Evolutionary conservation across 1,140 invertebrate species (phyloP).

Genomic region (Fopius arisanus): DNA sequence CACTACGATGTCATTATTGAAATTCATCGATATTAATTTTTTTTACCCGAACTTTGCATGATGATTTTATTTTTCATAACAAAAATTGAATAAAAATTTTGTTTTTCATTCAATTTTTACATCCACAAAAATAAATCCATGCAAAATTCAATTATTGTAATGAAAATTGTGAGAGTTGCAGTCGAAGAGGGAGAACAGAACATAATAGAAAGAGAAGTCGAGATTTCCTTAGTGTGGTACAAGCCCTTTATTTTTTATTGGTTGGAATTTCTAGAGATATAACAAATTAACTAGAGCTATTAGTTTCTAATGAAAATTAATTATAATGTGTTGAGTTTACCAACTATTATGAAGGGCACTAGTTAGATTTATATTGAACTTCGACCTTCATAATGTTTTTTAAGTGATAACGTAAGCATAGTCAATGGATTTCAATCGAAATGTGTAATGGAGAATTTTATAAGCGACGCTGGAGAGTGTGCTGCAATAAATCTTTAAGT

Average conservation of each 20-base stretch:
- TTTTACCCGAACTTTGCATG: background rate
- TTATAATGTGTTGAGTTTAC: background rate
- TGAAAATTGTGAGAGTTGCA: no score
- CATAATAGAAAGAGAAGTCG: no score
- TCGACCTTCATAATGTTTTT: background rate
- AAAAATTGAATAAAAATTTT: background rate
- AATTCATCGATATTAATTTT: background rate
- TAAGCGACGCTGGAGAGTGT: background rate
- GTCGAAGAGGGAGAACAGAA: no score
- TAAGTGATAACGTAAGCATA: background rate
- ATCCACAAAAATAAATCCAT: background rate
- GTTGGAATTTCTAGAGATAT: no score
- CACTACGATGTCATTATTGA: conserved; percentile 51
- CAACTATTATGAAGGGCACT: background rate
- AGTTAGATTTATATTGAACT: background rate
- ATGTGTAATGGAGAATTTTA: background rate
- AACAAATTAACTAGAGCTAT: background rate
- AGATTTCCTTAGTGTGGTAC: no score
- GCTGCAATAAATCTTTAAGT: background rate
- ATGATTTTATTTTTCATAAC: background rate
- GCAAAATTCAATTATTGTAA: no score
- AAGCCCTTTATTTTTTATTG: no score
- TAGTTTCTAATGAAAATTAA: background rate
- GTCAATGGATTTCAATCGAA: background rate
- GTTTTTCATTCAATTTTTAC: background rate